Percentiles rank a stretch among this genome's conserved stretches.
These are phyloP conservation scores for Apamea crenata DNA, from an alignment of 2,888 invertebrate genomes.

Conservation along the genomic window DNA sequence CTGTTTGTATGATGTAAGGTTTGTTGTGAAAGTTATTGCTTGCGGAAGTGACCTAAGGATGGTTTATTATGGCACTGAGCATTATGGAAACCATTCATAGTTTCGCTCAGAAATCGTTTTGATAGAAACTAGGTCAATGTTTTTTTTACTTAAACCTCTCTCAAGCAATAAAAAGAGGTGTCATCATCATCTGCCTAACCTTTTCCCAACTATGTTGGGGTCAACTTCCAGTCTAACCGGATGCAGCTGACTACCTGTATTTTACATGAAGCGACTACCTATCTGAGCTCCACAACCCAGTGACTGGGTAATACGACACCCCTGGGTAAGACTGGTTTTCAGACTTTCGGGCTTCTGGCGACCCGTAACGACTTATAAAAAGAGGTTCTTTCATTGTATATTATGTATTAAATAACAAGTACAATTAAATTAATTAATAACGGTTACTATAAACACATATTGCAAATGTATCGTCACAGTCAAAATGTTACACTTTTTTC, in stretches of 20 bases:
- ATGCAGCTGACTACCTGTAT: too few species aligned
- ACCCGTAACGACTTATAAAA: too few species aligned
- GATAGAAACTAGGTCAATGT: neutral
- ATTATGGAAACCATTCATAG: neutral
- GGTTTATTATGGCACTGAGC: neutral
- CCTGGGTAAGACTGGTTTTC: too few species aligned
- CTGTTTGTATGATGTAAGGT: constrained; percentile 43
- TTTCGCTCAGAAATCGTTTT: neutral
- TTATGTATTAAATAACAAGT: neutral
- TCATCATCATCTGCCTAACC: neutral
- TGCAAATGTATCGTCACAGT: neutral
- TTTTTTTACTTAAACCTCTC: neutral
- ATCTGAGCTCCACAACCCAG: too few species aligned
- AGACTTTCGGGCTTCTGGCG: too few species aligned
- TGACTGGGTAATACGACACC: too few species aligned
- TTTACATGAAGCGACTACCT: too few species aligned
- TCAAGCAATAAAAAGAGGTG: neutral
- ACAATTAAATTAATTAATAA: too few species aligned
- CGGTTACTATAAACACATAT: neutral
- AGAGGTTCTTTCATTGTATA: neutral
- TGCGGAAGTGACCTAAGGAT: neutral
- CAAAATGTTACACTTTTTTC: too few species aligned
- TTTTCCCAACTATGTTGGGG: too few species aligned
- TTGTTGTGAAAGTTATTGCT: constrained; percentile 8
- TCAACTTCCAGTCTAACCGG: too few species aligned